Conservation (phyloP, 2,888 invertebrate species). For the Choreutis nemorana region DNA sequence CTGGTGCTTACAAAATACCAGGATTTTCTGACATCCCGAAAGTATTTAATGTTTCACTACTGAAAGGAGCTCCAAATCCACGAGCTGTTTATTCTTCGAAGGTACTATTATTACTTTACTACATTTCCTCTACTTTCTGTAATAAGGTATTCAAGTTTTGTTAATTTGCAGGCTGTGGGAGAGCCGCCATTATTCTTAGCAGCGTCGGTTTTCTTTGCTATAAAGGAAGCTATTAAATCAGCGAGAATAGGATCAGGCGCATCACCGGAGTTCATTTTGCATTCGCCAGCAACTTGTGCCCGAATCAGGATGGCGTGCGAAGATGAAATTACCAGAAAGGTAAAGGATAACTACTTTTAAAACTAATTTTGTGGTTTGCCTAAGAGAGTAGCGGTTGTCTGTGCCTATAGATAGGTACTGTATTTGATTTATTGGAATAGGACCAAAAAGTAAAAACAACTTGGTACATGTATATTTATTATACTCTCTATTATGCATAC, state of each 20-base stretch:
- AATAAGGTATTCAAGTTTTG: background rate
- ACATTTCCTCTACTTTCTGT: slow-evolving; percentile 4
- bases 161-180: slow-evolving; percentile 80
- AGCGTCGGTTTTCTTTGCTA: slow-evolving; percentile 85
- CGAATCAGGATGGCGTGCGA: slow-evolving; percentile 89
- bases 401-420: too few species aligned
- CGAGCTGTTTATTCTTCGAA: slow-evolving; percentile 90
- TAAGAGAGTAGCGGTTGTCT: background rate
- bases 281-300: slow-evolving; percentile 88
- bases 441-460: too few species aligned
- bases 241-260: slow-evolving; percentile 76
- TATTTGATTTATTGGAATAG: too few species aligned
- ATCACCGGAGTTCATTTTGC: slow-evolving; percentile 66
- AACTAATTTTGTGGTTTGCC: background rate
- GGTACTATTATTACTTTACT: slow-evolving; percentile 43
- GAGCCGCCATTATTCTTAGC: slow-evolving; percentile 94
- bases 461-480: background rate
- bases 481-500: background rate
- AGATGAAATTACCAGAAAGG: slow-evolving; percentile 81
- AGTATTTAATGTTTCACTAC: slow-evolving; percentile 82
- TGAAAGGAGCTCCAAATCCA: slow-evolving; percentile 82
- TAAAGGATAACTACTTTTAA: slow-evolving; percentile 27
- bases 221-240: slow-evolving; percentile 83
- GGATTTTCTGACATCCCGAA: slow-evolving; percentile 83
- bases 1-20: slow-evolving; percentile 87